phyloP scores from a whole-genome alignment of 2,888 invertebrate genomes.

The Drosophila algonquin region DNA sequence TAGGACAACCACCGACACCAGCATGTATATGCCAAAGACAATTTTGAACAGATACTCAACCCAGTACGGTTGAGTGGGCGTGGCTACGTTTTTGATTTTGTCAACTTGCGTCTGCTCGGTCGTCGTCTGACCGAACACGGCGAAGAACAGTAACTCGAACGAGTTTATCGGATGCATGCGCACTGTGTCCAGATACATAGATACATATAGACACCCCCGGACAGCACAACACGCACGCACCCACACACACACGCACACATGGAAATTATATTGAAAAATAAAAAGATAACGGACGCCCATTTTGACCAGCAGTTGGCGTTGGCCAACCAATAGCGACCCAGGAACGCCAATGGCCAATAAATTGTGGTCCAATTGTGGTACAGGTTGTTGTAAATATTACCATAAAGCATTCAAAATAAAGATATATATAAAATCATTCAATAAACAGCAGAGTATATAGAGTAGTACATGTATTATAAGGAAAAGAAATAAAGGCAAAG shows the following conservation, averaged over 20 bases:
- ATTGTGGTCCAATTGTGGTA: neutral
- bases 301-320: slow-evolving; percentile 62
- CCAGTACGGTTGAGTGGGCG: slow-evolving; percentile 90
- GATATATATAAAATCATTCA: neutral
- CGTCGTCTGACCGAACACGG: slow-evolving; percentile 97
- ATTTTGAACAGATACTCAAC: slow-evolving; percentile 94
- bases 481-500: slow-evolving; percentile 1
- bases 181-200: slow-evolving; percentile 86
- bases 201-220: slow-evolving; percentile 9
- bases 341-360: neutral
- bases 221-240: slow-evolving; percentile 22
- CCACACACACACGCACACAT: slow-evolving; percentile 37
- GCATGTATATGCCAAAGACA: slow-evolving; percentile 97
- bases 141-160: slow-evolving; percentile 99
- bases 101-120: slow-evolving; percentile 91
- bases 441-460: neutral
- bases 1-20: slow-evolving; percentile 99
- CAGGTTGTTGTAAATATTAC: neutral
- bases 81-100: slow-evolving; percentile 85
- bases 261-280: slow-evolving; percentile 70
- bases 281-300: slow-evolving; percentile 77
- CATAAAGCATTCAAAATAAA: neutral
- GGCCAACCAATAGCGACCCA: slow-evolving; percentile 1
- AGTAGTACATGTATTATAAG: neutral
- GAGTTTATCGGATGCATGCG: slow-evolving; percentile 95